These are phyloP conservation scores for Eupithecia insigniata DNA, from an alignment of 2,888 invertebrate genomes.

Conservation along the genomic window DNA sequence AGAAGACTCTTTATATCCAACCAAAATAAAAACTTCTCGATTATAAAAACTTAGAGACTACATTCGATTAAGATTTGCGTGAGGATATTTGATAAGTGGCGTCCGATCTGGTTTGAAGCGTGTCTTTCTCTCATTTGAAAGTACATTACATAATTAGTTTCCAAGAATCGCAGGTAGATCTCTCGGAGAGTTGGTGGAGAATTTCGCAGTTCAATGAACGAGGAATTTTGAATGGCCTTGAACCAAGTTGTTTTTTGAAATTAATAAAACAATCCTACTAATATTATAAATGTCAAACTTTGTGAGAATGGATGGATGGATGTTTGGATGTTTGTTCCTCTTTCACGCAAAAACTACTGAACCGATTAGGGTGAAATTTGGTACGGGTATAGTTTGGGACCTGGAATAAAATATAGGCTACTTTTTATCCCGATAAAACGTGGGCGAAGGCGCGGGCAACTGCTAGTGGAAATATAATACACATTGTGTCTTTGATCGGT, in stretches of 20 bases:
- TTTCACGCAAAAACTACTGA: no score
- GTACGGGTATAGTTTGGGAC: no score
- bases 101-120: background rate
- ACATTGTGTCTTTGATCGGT: background rate
- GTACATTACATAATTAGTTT: slow-evolving; percentile 10
- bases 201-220: slow-evolving; percentile 12
- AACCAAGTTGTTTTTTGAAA: background rate
- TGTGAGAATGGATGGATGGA: no score
- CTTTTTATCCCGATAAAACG: no score
- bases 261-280: background rate
- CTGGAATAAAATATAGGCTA: no score
- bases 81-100: background rate
- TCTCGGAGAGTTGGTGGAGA: background rate
- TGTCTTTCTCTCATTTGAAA: slow-evolving; percentile 1
- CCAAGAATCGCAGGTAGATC: slow-evolving; percentile 14
- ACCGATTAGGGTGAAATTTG: no score
- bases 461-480: background rate
- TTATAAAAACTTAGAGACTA: background rate
- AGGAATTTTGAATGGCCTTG: background rate
- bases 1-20: background rate
- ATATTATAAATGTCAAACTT: no score
- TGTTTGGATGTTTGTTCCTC: no score
- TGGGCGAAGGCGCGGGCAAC: no score
- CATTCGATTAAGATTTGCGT: background rate
- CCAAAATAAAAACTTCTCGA: background rate